Evolutionary conservation across 2,888 invertebrate genomes (phyloP).

Genomic region (Habrosyne pyritoides): DNA sequence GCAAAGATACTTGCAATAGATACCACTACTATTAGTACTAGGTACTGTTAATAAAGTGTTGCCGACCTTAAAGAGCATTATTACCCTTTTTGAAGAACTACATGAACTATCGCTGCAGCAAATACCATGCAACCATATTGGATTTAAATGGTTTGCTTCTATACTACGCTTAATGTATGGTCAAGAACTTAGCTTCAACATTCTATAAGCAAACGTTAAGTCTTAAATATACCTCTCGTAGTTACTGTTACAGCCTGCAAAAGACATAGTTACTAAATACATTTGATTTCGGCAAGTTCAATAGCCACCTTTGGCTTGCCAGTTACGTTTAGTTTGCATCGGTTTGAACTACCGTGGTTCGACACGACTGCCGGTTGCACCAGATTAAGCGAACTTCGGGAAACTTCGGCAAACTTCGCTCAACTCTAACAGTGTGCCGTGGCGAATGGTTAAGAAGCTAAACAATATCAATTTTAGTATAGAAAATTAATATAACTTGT

Average conservation of each 20-base stretch:
- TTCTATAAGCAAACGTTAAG: too few relatives aligned
- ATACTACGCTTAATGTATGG: too few relatives aligned
- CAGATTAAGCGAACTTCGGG: constrained; percentile 45
- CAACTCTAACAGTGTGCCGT: constrained; percentile 22
- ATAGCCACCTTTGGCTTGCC: constrained; percentile 31
- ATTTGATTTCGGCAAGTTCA: constrained; percentile 37
- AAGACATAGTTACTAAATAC: constrained; percentile 28
- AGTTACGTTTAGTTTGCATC: constrained; percentile 36
- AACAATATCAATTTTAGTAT: constrained; percentile 43
- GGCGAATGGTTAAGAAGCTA: constrained; percentile 31
- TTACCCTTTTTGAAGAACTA: too few relatives aligned
- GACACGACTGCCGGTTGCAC: constrained; percentile 43
- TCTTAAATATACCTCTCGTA: not conserved
- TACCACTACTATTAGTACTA: too few relatives aligned
- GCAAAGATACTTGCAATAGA: too few relatives aligned
- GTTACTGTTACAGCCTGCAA: constrained; percentile 13
- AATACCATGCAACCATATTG: too few relatives aligned
- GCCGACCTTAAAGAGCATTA: too few relatives aligned
- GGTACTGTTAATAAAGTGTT: too few relatives aligned
- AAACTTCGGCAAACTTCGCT: constrained; percentile 39
- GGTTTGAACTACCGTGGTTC: constrained; percentile 45
- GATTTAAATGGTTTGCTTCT: too few relatives aligned
- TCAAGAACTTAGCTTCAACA: too few relatives aligned
- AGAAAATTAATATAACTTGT: constrained; percentile 33
- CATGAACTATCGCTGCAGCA: too few relatives aligned